Base-by-base conservation (phyloP, 2,888 invertebrate genomes). In the Euclidia mi region DNA sequence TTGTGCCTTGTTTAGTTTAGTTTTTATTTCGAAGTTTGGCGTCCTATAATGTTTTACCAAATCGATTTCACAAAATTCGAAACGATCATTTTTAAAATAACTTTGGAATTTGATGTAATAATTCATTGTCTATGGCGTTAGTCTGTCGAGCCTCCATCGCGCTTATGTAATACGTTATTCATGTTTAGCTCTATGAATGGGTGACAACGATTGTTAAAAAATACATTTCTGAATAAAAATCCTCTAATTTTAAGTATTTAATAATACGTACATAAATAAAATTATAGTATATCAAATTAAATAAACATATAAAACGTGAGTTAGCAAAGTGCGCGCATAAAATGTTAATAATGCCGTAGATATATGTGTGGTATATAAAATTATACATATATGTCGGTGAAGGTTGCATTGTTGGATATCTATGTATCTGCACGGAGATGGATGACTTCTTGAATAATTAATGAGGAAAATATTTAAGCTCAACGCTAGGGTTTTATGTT, bases 391-490 rank as follows among this genome's bases (percentile, higher is more conserved):
- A 68, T 71, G 65, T 79, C 72, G 75, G 79, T 79, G 76, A 80
- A 80, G 79, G 79, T 66, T 78, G 68, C 41, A 59, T 57, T 55
- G 53, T 51, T 52, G 56, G 18, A 38, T 49, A 73, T 65, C 62
- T 63, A 71, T 71, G 65, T 71, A 65, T 61, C 53, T 71, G 46
- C 55, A 71, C 70, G 75, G 55, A 71, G 73, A 66, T 62, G 62
- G 63, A 71, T 72, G 61, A 37, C 53, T 70, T 56, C 56, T 65
- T 67, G 76, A 78, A 76, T 79, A 67, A 46, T 62, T 65, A 70
- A 71, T 65, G 62, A 75, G 70, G 69, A 75, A 77, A 70, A 76
- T 71, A 71, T 66, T 65, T 58, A 58, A 52, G 25, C 44, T 41
- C 14, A 47, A 29, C 11, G 28, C 14, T 38, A 12, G 18, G 38